phyloP scores from a whole-genome alignment of 2,888 invertebrate species.

The Dicyrtomina minuta region DNA sequence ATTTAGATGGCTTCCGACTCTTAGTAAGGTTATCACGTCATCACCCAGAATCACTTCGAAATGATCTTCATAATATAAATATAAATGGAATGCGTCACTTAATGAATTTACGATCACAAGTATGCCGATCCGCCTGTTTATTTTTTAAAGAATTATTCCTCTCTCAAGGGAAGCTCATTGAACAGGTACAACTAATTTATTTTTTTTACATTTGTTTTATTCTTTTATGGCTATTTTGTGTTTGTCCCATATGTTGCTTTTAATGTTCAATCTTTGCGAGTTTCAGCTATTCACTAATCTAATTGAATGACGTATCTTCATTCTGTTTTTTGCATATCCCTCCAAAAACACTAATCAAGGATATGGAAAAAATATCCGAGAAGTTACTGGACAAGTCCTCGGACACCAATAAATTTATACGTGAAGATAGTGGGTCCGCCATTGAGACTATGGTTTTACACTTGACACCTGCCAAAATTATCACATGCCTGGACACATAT shows the following conservation, averaged over 20 bases:
- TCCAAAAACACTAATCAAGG: slow-evolving; percentile 56
- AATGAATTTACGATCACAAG: slow-evolving; percentile 88
- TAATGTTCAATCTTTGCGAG: background rate
- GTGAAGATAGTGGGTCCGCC: slow-evolving; percentile 82
- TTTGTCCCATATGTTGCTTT: background rate
- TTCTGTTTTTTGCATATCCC: slow-evolving; percentile 29
- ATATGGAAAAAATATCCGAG: slow-evolving; percentile 80
- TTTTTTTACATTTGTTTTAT: slow-evolving; percentile 36
- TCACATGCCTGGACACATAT: slow-evolving; percentile 67
- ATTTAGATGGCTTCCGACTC: slow-evolving; percentile 70
- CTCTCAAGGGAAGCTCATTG: slow-evolving; percentile 60
- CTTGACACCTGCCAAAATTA: slow-evolving; percentile 68
- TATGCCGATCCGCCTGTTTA: slow-evolving; percentile 82
- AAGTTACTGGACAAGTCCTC: slow-evolving; percentile 84
- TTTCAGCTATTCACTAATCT: slow-evolving; percentile 6
- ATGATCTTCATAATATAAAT: slow-evolving; percentile 67
- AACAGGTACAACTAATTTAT: slow-evolving; percentile 61
- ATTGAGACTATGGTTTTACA: slow-evolving; percentile 79
- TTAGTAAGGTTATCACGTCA: slow-evolving; percentile 70
- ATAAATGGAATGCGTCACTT: slow-evolving; percentile 74
- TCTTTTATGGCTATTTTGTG: background rate
- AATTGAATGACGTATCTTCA: slow-evolving; percentile 31
- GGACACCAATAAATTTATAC: slow-evolving; percentile 89
- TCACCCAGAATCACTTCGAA: slow-evolving; percentile 65
- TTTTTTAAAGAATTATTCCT: slow-evolving; percentile 78